phyloP scores from a whole-genome alignment of 1,140 invertebrate genomes.

The Zaprionus davidi region DNA sequence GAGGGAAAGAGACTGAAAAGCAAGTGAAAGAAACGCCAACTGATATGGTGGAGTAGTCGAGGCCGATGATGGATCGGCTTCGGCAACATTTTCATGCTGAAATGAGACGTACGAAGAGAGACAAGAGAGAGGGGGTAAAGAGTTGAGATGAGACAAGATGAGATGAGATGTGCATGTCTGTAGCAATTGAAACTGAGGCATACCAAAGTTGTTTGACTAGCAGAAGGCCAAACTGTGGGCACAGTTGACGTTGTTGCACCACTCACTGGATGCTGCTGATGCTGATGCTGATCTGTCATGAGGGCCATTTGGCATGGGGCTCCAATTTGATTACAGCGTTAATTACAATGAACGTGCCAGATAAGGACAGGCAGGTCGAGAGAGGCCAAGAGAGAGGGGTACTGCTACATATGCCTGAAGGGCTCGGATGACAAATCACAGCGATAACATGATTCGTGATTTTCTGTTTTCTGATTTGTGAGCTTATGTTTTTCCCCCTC shows the following conservation, averaged over 20 bases:
- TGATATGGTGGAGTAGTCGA: constrained; percentile 34
- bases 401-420: constrained; percentile 12
- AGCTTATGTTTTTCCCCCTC: constrained; percentile 23
- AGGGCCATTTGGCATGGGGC: constrained; percentile 60
- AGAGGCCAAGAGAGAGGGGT: not conserved
- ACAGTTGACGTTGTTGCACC: constrained; percentile 8
- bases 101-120: not conserved
- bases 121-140: not conserved
- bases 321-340: constrained; percentile 75
- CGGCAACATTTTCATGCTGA: constrained; percentile 32
- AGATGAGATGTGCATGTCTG: constrained; percentile 41
- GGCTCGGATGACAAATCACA: constrained; percentile 61
- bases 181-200: constrained; percentile 42
- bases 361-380: constrained; percentile 5
- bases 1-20: not conserved
- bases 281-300: constrained; percentile 48
- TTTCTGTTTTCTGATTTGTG: constrained; percentile 46
- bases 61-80: constrained; percentile 54
- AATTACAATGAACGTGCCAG: constrained; percentile 59
- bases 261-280: not conserved
- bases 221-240: constrained; percentile 65
- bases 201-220: constrained; percentile 39
- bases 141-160: constrained; percentile 1
- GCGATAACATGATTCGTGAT: constrained; percentile 72
- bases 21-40: constrained; percentile 30